These are phyloP conservation scores for Halocaridina rubra DNA, from an alignment of 2,888 invertebrate genomes.

Conservation along the genomic window DNA sequence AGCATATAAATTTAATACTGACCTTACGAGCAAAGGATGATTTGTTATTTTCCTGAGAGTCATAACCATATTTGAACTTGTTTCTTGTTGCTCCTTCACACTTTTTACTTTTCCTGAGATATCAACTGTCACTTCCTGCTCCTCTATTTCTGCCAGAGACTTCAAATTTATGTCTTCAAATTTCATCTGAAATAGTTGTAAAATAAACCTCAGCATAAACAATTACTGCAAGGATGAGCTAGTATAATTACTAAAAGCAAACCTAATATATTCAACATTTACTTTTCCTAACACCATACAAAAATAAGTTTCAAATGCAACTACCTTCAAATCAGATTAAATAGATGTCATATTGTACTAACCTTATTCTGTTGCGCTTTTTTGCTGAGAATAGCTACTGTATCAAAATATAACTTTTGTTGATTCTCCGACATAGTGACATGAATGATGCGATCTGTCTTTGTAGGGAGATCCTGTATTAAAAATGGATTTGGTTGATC, in stretches of 20 bases:
- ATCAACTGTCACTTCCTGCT: conserved; percentile 32
- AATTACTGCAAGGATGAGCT: too few relatives aligned
- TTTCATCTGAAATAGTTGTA: conserved; percentile 43
- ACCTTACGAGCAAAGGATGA: conserved; percentile 87
- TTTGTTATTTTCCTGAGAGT: conserved; percentile 93
- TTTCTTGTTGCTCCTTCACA: background rate
- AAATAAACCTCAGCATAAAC: too few relatives aligned
- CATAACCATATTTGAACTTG: conserved; percentile 81
- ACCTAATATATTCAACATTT: too few relatives aligned
- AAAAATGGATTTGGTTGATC: conserved; percentile 60
- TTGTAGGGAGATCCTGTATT: conserved; percentile 81
- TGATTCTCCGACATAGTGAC: conserved; percentile 81
- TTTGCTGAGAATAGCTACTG: conserved; percentile 72
- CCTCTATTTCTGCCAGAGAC: conserved; percentile 38
- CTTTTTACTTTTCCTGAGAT: background rate
- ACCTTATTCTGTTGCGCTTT: conserved; percentile 41
- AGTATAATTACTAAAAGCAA: too few relatives aligned
- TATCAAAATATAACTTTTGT: conserved; percentile 78
- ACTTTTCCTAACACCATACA: too few relatives aligned
- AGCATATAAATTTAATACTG: too few relatives aligned
- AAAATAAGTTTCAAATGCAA: too few relatives aligned
- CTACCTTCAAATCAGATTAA: too few relatives aligned
- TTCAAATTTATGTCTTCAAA: conserved; percentile 35
- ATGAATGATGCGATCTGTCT: conserved; percentile 78
- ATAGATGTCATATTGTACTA: too few relatives aligned